Conservation (phyloP, 92 coral and sea anemone species). For the Desmophyllum pertusum region DNA sequence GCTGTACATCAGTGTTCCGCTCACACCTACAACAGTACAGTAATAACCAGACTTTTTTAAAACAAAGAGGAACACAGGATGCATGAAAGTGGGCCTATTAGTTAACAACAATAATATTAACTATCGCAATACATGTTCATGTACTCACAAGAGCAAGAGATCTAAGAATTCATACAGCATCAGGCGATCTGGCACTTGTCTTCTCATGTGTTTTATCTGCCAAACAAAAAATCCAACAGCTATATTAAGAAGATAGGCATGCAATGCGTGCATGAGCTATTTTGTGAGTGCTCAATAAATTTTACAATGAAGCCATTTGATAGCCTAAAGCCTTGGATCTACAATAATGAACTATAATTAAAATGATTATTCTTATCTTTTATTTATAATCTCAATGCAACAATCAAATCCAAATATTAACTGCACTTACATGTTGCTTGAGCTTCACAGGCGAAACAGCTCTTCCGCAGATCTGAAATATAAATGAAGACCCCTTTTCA, state of each 20-base stretch:
- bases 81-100: too few species aligned
- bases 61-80: too few species aligned
- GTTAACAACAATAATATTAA: too few species aligned
- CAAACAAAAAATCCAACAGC: not conserved
- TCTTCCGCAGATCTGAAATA: constrained; percentile 85
- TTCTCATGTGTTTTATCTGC: constrained; percentile 83
- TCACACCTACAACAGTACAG: constrained; percentile 75
- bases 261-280: not conserved
- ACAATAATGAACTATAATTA: too few species aligned
- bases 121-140: too few species aligned
- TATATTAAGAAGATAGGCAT: not conserved
- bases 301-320: too few species aligned
- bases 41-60: not conserved
- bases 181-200: constrained; percentile 75
- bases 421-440: constrained; percentile 83
- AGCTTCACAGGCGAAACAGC: constrained; percentile 86
- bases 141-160: constrained; percentile 82
- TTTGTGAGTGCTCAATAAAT: not conserved
- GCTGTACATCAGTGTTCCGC: constrained; percentile 69
- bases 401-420: too few species aligned
- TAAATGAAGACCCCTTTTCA: not conserved
- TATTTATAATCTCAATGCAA: too few species aligned
- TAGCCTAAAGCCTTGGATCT: too few species aligned
- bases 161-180: constrained; percentile 91
- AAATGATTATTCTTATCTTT: too few species aligned